Conservation (phyloP, 2,888 invertebrate species). For the Pyralis farinalis region DNA sequence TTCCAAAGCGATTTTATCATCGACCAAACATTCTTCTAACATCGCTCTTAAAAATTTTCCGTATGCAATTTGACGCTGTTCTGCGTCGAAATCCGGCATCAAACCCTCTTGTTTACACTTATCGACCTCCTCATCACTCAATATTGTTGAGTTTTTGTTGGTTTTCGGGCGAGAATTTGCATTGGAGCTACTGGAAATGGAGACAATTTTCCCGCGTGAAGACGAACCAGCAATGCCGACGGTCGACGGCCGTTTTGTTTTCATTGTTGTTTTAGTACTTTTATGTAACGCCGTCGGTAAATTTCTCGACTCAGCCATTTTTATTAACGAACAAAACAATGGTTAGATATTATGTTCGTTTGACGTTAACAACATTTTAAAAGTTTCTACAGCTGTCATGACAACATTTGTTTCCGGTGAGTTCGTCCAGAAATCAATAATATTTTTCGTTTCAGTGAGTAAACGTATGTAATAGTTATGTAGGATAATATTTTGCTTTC, state of each 20-base stretch:
- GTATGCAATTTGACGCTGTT: conserved; percentile 51
- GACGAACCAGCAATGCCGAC: conserved; percentile 29
- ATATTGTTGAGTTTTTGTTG: conserved; percentile 33
- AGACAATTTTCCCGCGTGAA: conserved; percentile 28
- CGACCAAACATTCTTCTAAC: conserved; percentile 58
- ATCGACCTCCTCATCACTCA: conserved; percentile 37
- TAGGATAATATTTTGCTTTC: no score
- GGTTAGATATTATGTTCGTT: conserved; percentile 6
- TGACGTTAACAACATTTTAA: no score
- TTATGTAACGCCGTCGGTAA: conserved; percentile 34
- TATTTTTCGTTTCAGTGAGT: no score
- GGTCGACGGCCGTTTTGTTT: conserved; percentile 39
- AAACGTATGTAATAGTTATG: no score
- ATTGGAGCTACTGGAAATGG: conserved; percentile 14
- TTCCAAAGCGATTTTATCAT: conserved; percentile 62
- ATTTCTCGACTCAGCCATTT: conserved; percentile 50
- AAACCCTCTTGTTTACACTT: conserved; percentile 35
- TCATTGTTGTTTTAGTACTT: conserved; percentile 35
- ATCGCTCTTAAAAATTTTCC: conserved; percentile 56
- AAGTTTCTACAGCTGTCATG: conserved; percentile 46
- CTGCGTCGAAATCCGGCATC: conserved; percentile 46
- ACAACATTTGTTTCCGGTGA: conserved; percentile 36
- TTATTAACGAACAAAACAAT: conserved; percentile 5
- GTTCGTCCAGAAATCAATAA: conserved; percentile 38
- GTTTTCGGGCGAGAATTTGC: conserved; percentile 27